Percentiles rank a stretch among this genome's conserved stretches.
phyloP scores from a whole-genome alignment of 2,113 vertebrate species.

The Hyaena hyaena region DNA sequence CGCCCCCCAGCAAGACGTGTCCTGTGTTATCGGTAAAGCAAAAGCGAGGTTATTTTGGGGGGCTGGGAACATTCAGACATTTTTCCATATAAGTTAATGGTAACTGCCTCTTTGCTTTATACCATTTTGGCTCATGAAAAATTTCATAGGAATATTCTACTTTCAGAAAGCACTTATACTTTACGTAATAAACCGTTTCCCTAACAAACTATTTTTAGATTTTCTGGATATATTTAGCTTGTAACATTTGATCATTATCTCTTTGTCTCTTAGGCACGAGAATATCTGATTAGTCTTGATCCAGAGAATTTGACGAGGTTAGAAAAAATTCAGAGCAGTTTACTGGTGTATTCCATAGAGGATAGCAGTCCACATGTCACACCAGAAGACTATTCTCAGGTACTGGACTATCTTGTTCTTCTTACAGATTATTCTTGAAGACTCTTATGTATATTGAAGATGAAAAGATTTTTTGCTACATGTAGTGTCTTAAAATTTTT shows the following conservation, averaged over 20 bases:
- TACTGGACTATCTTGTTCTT: slow-evolving; percentile 76
- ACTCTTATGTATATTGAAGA: not conserved
- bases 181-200: slow-evolving; percentile 38
- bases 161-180: not conserved
- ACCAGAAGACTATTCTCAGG: slow-evolving; percentile 92
- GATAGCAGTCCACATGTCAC: slow-evolving; percentile 90
- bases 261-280: slow-evolving; percentile 87
- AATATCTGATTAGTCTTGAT: slow-evolving; percentile 93
- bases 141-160: not conserved
- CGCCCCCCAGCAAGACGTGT: not conserved
- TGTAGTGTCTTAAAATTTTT: not conserved
- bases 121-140: not conserved
- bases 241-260: slow-evolving; percentile 48
- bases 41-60: not conserved
- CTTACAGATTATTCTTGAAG: not conserved
- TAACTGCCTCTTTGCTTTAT: not conserved
- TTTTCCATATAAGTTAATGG: not conserved
- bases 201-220: not conserved
- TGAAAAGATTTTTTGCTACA: not conserved
- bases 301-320: slow-evolving; percentile 91
- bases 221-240: slow-evolving; percentile 57
- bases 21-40: not conserved
- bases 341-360: slow-evolving; percentile 92
- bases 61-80: not conserved
- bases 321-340: slow-evolving; percentile 94